Conservation (phyloP, 2,797 vertebrate species). For the Geotrypetes seraphini region DNA sequence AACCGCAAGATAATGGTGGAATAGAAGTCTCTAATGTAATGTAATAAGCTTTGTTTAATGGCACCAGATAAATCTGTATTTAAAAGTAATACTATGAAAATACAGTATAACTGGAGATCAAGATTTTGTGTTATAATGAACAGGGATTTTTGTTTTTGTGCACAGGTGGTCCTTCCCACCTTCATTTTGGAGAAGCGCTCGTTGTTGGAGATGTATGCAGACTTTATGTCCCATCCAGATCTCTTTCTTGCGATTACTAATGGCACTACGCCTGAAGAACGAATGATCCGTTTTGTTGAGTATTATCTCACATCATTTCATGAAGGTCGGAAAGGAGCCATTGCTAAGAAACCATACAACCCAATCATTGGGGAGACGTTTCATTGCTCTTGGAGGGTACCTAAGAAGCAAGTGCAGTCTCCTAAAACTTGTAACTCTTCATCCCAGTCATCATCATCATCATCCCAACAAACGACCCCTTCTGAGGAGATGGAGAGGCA, state of each 20-base stretch:
- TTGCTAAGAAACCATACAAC: constrained; percentile 97
- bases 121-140: too few relatives aligned
- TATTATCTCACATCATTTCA: constrained; percentile 98
- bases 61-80: too few relatives aligned
- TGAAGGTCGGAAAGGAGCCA: constrained; percentile 91
- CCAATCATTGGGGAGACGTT: constrained; percentile 96
- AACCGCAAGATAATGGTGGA: too few relatives aligned
- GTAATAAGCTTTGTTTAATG: too few relatives aligned
- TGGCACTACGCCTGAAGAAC: constrained; percentile 74
- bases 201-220: constrained; percentile 94
- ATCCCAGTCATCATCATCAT: constrained; percentile 9
- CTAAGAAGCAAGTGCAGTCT: constrained; percentile 27
- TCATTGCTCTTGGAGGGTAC: constrained; percentile 91
- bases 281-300: constrained; percentile 92
- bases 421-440: constrained; percentile 9
- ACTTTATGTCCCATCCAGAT: constrained; percentile 96
- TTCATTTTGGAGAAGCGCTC: constrained; percentile 97
- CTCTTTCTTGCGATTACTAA: constrained; percentile 80
- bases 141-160: constrained; percentile 11
- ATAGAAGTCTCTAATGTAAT: too few relatives aligned
- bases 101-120: background rate
- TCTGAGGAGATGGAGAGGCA: constrained; percentile 19
- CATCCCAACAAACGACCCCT: constrained; percentile 21
- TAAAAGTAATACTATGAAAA: too few relatives aligned
- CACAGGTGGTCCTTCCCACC: constrained; percentile 90